Conservation (phyloP, 2,113 vertebrate genomes). For the Datnioides undecimradiatus region DNA sequence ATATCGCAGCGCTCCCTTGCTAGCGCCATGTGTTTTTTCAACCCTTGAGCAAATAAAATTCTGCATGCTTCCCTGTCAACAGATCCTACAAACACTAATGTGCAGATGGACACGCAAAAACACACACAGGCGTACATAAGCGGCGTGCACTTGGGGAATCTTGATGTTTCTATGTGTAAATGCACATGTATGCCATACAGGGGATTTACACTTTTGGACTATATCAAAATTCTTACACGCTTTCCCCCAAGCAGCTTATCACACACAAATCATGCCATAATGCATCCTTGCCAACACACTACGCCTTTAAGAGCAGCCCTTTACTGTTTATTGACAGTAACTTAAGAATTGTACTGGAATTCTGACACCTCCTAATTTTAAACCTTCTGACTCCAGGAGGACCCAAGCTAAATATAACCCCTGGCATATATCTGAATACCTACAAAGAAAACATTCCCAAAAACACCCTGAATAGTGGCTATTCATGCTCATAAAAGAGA, state of each 20-base stretch:
- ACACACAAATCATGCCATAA: slow-evolving; percentile 42
- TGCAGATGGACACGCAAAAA: slow-evolving; percentile 54
- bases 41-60: slow-evolving; percentile 77
- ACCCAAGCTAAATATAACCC: slow-evolving; percentile 81
- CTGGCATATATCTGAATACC: slow-evolving; percentile 78
- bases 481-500: slow-evolving; percentile 75
- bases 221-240: slow-evolving; percentile 48
- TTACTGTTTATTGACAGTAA: slow-evolving; percentile 82
- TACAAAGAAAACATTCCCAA: slow-evolving; percentile 80
- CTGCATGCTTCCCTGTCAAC: slow-evolving; percentile 81
- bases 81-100: slow-evolving; percentile 77
- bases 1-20: slow-evolving; percentile 68
- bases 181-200: slow-evolving; percentile 36
- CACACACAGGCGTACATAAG: slow-evolving; percentile 32
- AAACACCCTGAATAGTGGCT: slow-evolving; percentile 75
- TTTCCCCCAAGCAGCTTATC: slow-evolving; percentile 54
- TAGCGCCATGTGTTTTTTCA: slow-evolving; percentile 74
- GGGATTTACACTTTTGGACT: slow-evolving; percentile 73
- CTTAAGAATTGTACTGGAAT: slow-evolving; percentile 84
- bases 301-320: slow-evolving; percentile 77
- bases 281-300: slow-evolving; percentile 49
- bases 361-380: slow-evolving; percentile 86
- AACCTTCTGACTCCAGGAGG: slow-evolving; percentile 81
- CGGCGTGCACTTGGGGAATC: slow-evolving; percentile 35
- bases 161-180: slow-evolving; percentile 58